phyloP scores from a whole-genome alignment of 2,797 vertebrate genomes.

The Gallinago nigripennis region DNA sequence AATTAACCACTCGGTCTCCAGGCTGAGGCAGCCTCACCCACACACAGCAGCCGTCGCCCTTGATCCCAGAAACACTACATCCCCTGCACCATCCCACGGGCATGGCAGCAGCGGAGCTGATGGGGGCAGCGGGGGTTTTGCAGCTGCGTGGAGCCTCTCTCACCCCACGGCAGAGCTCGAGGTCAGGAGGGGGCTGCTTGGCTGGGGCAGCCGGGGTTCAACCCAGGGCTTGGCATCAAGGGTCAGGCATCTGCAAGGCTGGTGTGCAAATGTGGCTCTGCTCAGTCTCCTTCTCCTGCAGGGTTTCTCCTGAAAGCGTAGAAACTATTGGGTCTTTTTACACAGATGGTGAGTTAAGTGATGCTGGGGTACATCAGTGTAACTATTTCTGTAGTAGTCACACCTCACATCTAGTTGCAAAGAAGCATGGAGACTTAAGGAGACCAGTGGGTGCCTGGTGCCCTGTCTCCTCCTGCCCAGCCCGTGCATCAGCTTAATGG shows the following conservation, averaged over 20 bases:
- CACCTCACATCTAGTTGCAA: background rate
- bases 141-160: background rate
- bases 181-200: background rate
- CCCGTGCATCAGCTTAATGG: background rate
- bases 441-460: background rate
- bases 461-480: background rate
- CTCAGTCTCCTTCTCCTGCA: background rate
- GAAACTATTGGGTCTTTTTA: background rate
- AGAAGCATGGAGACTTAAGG: background rate
- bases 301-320: background rate
- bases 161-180: background rate
- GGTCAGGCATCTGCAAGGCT: background rate
- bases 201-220: background rate
- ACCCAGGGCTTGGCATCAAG: background rate
- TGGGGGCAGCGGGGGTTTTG: background rate
- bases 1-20: background rate
- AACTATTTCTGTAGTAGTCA: background rate
- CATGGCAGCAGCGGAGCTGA: fast-evolving
- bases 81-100: background rate
- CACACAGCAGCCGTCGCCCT: background rate
- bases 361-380: background rate
- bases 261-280: fast-evolving
- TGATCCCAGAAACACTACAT: background rate
- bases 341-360: background rate
- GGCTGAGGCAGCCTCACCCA: slow-evolving; percentile 9